phyloP scores from a whole-genome alignment of 2,888 invertebrate species.

The Icerya purchasi region DNA sequence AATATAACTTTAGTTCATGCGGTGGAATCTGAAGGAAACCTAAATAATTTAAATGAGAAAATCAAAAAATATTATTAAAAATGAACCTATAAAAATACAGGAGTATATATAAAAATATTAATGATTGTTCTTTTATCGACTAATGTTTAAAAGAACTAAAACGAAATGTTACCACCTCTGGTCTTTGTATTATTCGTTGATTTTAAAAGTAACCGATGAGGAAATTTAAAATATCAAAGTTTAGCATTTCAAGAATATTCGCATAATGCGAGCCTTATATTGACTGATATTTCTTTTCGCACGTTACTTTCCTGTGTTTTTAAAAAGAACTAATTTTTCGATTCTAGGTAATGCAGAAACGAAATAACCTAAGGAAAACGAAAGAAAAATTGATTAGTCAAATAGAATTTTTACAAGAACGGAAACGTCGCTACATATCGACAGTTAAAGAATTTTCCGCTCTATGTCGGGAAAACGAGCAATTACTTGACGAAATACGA shows the following conservation, averaged over 20 bases:
- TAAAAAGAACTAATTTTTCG: too few species aligned
- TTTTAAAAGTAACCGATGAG: not conserved
- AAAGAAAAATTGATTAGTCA: slow-evolving; percentile 43
- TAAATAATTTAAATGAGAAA: not conserved
- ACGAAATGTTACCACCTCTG: not conserved
- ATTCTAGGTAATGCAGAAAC: slow-evolving; percentile 13
- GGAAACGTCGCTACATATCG: slow-evolving; percentile 51
- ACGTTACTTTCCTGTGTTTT: too few species aligned
- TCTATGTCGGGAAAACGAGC: slow-evolving; percentile 38
- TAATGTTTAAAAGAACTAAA: not conserved
- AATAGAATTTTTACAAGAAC: slow-evolving; percentile 39
- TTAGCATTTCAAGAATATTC: too few species aligned
- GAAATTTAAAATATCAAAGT: not conserved
- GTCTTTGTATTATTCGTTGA: not conserved
- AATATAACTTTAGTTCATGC: too few species aligned
- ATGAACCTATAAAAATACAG: too few species aligned
- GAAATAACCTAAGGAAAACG: slow-evolving; percentile 32
- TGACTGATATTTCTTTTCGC: too few species aligned
- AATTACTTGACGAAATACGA: not conserved
- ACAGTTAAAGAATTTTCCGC: slow-evolving; percentile 54
- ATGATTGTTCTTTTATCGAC: not conserved
- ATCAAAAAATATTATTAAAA: too few species aligned
- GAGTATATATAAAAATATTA: too few species aligned
- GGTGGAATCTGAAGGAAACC: not conserved
- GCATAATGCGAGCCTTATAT: too few species aligned